These are phyloP conservation scores for Drepanosiphum platanoidis DNA, from an alignment of 2,888 invertebrate species.

Conservation along the genomic window DNA sequence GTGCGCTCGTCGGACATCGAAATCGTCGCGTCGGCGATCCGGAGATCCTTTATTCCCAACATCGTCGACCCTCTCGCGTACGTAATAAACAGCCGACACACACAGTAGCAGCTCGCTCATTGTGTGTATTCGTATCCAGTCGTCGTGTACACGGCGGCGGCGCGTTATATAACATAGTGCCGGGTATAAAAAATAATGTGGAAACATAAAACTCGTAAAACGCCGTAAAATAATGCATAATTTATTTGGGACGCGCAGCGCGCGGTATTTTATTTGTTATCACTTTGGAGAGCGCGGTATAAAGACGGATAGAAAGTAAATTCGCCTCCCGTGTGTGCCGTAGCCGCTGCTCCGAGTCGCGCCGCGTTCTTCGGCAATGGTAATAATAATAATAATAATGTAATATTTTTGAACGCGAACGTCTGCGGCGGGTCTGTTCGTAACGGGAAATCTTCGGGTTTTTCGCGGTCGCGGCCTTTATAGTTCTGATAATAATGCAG, in stretches of 20 bases:
- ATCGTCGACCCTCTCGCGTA: no score
- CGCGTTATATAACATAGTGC: not conserved
- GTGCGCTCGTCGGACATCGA: no score
- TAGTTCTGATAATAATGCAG: no score
- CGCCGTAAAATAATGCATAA: slow-evolving; percentile 37
- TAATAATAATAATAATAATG: not conserved
- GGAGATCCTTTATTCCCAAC: no score
- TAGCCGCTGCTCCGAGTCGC: not conserved
- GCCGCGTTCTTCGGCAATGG: not conserved
- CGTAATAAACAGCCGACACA: no score
- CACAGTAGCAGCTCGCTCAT: no score
- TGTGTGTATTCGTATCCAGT: not conserved
- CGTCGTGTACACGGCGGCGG: no score
- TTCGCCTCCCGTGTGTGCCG: slow-evolving; percentile 17
- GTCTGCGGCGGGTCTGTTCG: no score
- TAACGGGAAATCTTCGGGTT: no score
- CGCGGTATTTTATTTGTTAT: slow-evolving; percentile 17
- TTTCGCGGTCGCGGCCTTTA: no score
- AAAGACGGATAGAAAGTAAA: slow-evolving; percentile 45
- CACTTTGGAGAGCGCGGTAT: not conserved
- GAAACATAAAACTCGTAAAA: slow-evolving; percentile 21
- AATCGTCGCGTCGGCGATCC: no score
- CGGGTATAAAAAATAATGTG: slow-evolving; percentile 37
- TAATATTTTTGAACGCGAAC: no score
- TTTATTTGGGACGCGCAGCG: slow-evolving; percentile 30